Evolutionary conservation across 2,888 invertebrate genomes (phyloP), one percentile per base, ranked within the genome.

Genomic region (Orthosia incerta): DNA sequence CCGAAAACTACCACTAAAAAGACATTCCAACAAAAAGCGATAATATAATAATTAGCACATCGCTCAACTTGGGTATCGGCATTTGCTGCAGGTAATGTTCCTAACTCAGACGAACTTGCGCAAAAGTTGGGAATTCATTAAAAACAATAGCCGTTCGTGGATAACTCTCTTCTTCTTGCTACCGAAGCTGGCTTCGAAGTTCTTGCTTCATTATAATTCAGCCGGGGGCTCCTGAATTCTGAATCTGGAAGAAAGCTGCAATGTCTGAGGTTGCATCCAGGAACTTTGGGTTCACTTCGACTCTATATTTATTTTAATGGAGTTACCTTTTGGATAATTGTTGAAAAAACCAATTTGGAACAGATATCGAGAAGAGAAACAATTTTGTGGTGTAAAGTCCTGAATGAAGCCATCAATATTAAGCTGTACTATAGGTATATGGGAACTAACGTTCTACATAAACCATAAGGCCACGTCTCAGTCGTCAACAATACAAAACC

Each of bases 201-300:
- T 90, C 82, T 83, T 74, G 88, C 89, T 90, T 93, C 92, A 93
- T 94, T 93, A 92, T 91, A 91, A 92, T 91, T 91, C 89, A 81
- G 89, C 91, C 89, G 83, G 87, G 82, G 87, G 91, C 88, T 86
- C 63, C 80, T 84, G 86, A 85, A 88, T 85, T 86, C 80, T 69
- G 85, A 83, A 82, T 84, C 86, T 82, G 75, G 79, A 85, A 87
- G 85, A 80, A 79, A 79, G 75, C 80, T 82, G 64, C 79, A n/a
- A 65, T 74, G 70, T 79, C 73, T 75, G 71, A 64, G 71, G 63
- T 85, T 61, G 50, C 73, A 55, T 62, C 76, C 64, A 12, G 61
- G 66, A 82, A 80, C 61, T 73, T 75, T 61, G 20, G 15, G 57
- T 82, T 70, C 64, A 50, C 65, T 83, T 74, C 26, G 64, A 39